phyloP scores from a whole-genome alignment of 1,140 invertebrate species.

The Pararge aegeria region DNA sequence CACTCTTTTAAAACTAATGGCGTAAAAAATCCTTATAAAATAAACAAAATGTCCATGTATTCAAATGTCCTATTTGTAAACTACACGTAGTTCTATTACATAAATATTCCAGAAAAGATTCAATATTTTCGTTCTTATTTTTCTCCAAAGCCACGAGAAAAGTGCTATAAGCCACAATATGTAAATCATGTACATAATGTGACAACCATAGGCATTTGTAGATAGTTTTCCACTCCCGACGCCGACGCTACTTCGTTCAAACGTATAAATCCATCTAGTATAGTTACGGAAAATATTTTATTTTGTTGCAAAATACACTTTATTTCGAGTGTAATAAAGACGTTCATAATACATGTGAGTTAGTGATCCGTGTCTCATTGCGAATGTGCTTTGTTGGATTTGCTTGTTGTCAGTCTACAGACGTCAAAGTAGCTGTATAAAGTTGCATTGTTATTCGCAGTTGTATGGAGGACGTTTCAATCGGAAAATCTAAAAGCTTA shows the following conservation, averaged over 20 bases:
- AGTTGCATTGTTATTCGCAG: neutral
- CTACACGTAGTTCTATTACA: too few relatives aligned
- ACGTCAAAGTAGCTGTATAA: neutral
- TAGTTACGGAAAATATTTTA: neutral
- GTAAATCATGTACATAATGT: neutral
- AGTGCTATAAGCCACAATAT: neutral
- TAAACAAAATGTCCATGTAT: too few relatives aligned
- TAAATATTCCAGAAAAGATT: too few relatives aligned
- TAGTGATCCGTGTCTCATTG: neutral
- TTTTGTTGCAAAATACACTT: neutral
- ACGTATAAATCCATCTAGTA: neutral
- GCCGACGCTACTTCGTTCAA: neutral
- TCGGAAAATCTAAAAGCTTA: neutral
- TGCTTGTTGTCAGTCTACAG: neutral
- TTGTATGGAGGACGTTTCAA: neutral
- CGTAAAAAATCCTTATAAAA: too few relatives aligned
- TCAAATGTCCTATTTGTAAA: too few relatives aligned
- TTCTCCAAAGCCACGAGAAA: too few relatives aligned
- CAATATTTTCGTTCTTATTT: too few relatives aligned
- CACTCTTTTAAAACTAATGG: too few relatives aligned
- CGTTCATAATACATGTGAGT: neutral
- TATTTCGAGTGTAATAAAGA: neutral
- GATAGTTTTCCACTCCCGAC: neutral
- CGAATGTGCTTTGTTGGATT: neutral
- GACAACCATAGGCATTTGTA: neutral